A percentile compares a stretch with the other conserved stretches of the same genome.
These are phyloP conservation scores for Pampusana beccarii DNA, from an alignment of 2,113 vertebrate species.

Conservation along the genomic window DNA sequence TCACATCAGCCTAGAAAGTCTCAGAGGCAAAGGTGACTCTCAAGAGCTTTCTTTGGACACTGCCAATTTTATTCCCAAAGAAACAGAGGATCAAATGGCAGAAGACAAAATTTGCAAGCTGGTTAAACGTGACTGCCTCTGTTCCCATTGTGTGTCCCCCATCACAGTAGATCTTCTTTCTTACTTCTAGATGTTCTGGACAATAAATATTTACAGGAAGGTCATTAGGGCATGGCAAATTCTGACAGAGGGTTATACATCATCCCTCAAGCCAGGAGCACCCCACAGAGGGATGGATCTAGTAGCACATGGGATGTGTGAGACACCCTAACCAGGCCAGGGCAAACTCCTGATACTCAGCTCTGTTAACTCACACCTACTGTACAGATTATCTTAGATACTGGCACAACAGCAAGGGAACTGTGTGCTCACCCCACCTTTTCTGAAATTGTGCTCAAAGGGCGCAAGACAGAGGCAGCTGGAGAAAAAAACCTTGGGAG, in stretches of 20 bases:
- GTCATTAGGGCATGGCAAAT: constrained; percentile 47
- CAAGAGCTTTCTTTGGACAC: constrained; percentile 1
- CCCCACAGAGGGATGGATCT: constrained; percentile 35
- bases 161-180: constrained; percentile 17
- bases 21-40: neutral
- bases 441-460: neutral
- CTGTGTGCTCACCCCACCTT: neutral
- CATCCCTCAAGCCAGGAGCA: constrained; percentile 31
- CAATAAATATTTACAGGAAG: constrained; percentile 69
- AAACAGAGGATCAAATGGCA: neutral
- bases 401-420: neutral
- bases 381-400: neutral
- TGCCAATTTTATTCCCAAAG: neutral
- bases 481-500: neutral
- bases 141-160: neutral
- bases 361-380: neutral
- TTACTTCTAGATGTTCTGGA: constrained; percentile 58
- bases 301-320: neutral
- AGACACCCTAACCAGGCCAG: neutral
- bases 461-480: neutral
- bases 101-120: constrained; percentile 16
- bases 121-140: constrained; percentile 1
- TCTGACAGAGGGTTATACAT: constrained; percentile 48
- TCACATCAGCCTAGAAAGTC: neutral
- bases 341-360: neutral